Conservation (phyloP, 2,888 invertebrate species). For the Physocephala rufipes region DNA sequence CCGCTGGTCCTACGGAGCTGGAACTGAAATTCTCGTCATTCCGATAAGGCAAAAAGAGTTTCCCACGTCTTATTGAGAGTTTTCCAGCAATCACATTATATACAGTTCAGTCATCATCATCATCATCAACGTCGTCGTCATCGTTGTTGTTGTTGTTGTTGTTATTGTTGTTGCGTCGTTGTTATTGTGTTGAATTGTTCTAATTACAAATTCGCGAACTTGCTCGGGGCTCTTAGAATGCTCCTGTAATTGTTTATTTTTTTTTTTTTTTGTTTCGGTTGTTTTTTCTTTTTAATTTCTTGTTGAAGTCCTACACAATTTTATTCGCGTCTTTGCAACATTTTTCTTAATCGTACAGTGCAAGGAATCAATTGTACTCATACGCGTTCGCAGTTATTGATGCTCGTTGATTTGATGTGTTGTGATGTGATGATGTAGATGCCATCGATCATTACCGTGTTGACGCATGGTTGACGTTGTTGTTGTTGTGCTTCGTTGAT, state of each 20-base stretch:
- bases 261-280: constrained; percentile 31
- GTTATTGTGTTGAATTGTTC: constrained; percentile 13
- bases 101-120: constrained; percentile 19
- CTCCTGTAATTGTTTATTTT: constrained; percentile 36
- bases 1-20: constrained; percentile 1
- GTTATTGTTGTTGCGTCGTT: background rate
- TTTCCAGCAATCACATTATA: constrained; percentile 42
- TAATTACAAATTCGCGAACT: constrained; percentile 45
- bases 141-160: background rate
- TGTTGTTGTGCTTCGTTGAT: background rate
- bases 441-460: constrained; percentile 45
- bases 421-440: constrained; percentile 13
- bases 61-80: constrained; percentile 60
- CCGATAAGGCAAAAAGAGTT: constrained; percentile 36
- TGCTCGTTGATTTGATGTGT: constrained; percentile 32
- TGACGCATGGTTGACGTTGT: constrained; percentile 30
- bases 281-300: constrained; percentile 18
- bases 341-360: constrained; percentile 14
- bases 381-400: constrained; percentile 38
- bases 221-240: constrained; percentile 11
- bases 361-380: constrained; percentile 12
- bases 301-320: constrained; percentile 21
- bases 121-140: background rate
- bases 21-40: constrained; percentile 27
- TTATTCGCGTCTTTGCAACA: constrained; percentile 11